Percentiles rank a stretch among this genome's conserved stretches.
These are phyloP conservation scores for Drosophila setifemur DNA, from an alignment of 1,140 invertebrate species.

Conservation along the genomic window DNA sequence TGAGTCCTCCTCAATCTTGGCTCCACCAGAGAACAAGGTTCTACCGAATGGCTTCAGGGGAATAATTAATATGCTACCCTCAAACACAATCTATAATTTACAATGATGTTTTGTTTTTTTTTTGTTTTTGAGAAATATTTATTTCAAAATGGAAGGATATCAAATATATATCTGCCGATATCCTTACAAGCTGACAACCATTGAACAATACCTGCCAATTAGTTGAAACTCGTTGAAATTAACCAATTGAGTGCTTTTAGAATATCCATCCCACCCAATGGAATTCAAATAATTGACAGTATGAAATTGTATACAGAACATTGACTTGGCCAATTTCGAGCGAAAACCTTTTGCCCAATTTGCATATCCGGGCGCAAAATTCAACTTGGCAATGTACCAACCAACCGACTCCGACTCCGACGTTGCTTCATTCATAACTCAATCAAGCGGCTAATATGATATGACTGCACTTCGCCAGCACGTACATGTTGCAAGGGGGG, in stretches of 20 bases:
- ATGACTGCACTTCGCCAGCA: constrained; percentile 45
- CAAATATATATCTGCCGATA: too few relatives aligned
- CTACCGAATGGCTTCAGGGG: background rate
- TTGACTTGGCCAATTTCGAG: background rate
- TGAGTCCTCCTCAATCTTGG: background rate
- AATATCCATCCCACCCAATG: background rate
- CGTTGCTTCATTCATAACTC: constrained; percentile 48
- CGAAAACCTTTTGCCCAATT: constrained; percentile 10
- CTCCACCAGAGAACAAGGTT: background rate
- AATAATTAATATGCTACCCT: background rate
- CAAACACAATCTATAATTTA: background rate
- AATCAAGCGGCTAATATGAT: constrained; percentile 56
- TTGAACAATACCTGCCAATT: constrained; percentile 17
- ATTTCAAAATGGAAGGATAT: too few relatives aligned
- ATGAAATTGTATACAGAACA: background rate
- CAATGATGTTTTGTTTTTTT: too few relatives aligned
- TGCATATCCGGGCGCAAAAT: constrained; percentile 6
- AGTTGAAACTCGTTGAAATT: constrained; percentile 11
- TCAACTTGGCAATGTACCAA: constrained; percentile 15
- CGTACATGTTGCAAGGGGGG: constrained; percentile 17
- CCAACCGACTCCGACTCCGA: too few relatives aligned
- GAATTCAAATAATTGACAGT: constrained; percentile 32
- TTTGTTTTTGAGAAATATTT: too few relatives aligned
- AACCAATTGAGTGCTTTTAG: constrained; percentile 8
- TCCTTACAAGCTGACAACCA: background rate